Evolutionary conservation across 2,797 vertebrate species (phyloP), one percentile per base, ranked within the genome.

Genomic region (Neostethus bicornis): DNA sequence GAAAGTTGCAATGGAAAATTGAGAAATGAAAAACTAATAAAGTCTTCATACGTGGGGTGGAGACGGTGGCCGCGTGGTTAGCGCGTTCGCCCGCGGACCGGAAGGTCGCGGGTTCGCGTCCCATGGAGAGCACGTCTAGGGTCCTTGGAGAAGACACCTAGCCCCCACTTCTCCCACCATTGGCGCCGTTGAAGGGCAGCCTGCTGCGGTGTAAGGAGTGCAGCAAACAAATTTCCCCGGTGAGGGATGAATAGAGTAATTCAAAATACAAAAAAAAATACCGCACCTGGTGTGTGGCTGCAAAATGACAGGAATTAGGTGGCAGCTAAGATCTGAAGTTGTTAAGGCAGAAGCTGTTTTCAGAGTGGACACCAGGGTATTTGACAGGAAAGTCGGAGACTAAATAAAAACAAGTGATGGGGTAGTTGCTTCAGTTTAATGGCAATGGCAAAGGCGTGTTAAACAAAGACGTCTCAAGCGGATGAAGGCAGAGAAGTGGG

Each of bases 401-500:
- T 46, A 74, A 69, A 79, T 62, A 66, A 79, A 86, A 71, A 65
- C 66, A 76, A 78, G 73, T 80, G 84, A 80, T 47, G 46, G 64
- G 45, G n/a, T 8, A 67, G 54, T 73, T 67, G 73, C 57, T 81
- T 67, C 52, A 41, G 62, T 70, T 75, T 66, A 6, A 29, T 46
- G 45, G 58, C 28, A 42, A 73, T 28, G 60, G 47, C n/a, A 57
- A 70, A 75, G 73, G 60, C 51, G 25, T 51, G 61, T 81, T 73
- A 77, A 79, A 87, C 82, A 85, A 87, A 86, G 83, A 85, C 52
- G 76, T 87, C 75, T 84, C 35, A 65, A 76, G 74, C 59, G 51
- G 16, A 50, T 38, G 51, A 9, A 41, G 60, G 29, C 19, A 24
- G 37, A 50, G 23, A 65, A 55, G 73, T 50, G 39, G 60, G 75